These are phyloP conservation scores for Melozone crissalis DNA, from an alignment of 2,113 vertebrate species.

Conservation along the genomic window DNA sequence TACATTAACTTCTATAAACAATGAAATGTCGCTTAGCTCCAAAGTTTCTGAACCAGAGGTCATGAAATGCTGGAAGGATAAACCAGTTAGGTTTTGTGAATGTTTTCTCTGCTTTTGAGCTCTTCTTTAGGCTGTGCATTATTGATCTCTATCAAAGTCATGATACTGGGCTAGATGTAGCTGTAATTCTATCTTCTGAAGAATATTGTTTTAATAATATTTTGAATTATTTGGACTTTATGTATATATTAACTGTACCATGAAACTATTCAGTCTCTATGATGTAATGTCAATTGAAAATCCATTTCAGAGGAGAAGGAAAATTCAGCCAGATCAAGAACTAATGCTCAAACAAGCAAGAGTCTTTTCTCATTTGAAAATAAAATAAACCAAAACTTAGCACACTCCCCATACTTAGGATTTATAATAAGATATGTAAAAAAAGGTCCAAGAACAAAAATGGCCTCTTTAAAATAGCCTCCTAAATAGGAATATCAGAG, in stretches of 20 bases:
- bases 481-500: not conserved
- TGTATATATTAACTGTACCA: not conserved
- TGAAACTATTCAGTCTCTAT: not conserved
- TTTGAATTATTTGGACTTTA: not conserved
- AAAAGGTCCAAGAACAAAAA: not conserved
- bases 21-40: not conserved
- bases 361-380: not conserved
- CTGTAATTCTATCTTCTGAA: not conserved
- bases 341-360: not conserved
- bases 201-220: not conserved
- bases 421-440: not conserved
- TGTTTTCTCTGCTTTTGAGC: not conserved
- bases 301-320: not conserved
- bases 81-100: not conserved
- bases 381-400: not conserved
- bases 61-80: not conserved
- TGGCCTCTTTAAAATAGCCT: not conserved
- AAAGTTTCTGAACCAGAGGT: not conserved
- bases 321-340: not conserved
- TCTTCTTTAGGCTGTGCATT: not conserved
- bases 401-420: not conserved
- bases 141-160: not conserved
- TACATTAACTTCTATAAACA: not conserved
- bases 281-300: not conserved
- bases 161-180: not conserved